Evolutionary conservation across 2,113 vertebrate species (phyloP).

Genomic region (Semnopithecus entellus): DNA sequence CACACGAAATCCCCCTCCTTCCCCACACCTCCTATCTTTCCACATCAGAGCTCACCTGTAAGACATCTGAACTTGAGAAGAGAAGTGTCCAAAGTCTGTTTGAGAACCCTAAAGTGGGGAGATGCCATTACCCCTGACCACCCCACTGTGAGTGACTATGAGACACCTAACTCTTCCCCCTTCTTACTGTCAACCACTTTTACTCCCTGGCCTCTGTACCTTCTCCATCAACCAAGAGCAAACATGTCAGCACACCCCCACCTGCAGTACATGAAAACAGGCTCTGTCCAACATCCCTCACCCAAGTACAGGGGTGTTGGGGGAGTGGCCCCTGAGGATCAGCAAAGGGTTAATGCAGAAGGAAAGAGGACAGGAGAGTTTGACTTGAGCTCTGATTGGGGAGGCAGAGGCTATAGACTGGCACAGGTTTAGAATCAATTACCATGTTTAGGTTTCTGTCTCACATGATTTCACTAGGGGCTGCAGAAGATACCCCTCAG

Average conservation of each 20-base stretch:
- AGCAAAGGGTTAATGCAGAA: conserved; percentile 61
- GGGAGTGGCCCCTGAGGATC: conserved; percentile 79
- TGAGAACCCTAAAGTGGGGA: not conserved
- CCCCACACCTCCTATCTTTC: not conserved
- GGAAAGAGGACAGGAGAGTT: conserved; percentile 29
- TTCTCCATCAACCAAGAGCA: conserved; percentile 55
- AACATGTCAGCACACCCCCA: conserved; percentile 39
- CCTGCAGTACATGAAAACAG: conserved; percentile 51
- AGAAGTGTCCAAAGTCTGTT: not conserved
- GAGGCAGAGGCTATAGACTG: conserved; percentile 38
- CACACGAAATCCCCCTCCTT: conserved; percentile 34
- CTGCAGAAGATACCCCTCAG: not conserved
- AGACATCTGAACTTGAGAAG: conserved; percentile 15
- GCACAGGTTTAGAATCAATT: conserved; percentile 22
- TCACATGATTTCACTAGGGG: conserved; percentile 49
- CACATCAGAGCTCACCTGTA: conserved; percentile 39
- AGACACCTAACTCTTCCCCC: not conserved
- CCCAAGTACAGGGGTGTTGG: conserved; percentile 36
- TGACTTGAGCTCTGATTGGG: conserved; percentile 57
- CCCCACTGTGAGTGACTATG: not conserved
- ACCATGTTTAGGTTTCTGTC: not conserved
- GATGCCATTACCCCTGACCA: not conserved
- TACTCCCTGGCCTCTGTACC: conserved; percentile 36
- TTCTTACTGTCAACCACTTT: conserved; percentile 21
- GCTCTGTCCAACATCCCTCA: conserved; percentile 59